Evolutionary conservation across 2,888 invertebrate genomes (phyloP).

Genomic region (Acholoe squamosa): DNA sequence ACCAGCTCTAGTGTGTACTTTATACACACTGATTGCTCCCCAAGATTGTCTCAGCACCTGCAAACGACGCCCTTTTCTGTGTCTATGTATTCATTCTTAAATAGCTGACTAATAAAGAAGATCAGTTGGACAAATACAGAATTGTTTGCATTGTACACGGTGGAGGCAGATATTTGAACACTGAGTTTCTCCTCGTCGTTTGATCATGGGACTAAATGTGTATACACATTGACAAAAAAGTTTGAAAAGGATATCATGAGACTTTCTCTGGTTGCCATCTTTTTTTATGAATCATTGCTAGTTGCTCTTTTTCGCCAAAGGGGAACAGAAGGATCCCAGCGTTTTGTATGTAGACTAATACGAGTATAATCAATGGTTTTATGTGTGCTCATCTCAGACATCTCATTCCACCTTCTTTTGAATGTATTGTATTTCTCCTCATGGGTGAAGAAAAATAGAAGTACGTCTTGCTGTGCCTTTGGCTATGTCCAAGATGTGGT

Average conservation of each 20-base stretch:
- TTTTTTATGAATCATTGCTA: background rate
- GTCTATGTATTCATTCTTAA: background rate
- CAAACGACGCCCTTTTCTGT: background rate
- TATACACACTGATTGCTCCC: background rate
- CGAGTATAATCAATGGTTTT: slow-evolving; percentile 14
- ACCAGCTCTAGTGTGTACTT: background rate
- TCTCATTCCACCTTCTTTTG: background rate
- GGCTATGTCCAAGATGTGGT: slow-evolving; percentile 42
- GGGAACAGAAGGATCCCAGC: background rate
- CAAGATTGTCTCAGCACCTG: background rate
- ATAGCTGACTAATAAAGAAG: slow-evolving; percentile 9
- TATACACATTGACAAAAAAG: background rate
- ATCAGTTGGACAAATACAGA: background rate
- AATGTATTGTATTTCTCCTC: background rate
- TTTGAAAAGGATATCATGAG: background rate
- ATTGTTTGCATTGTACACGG: slow-evolving; percentile 10
- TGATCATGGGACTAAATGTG: background rate
- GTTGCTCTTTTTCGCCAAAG: background rate
- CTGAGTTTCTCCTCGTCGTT: background rate
- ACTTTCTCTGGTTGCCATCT: background rate
- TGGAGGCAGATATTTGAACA: background rate
- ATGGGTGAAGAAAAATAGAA: background rate
- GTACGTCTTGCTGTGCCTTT: slow-evolving; percentile 9
- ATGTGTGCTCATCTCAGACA: background rate
- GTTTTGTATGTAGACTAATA: background rate